A percentile compares a stretch with the other conserved stretches of the same genome.
phyloP scores from a whole-genome alignment of 2,888 invertebrate genomes.

The Epinotia bilunana region DNA sequence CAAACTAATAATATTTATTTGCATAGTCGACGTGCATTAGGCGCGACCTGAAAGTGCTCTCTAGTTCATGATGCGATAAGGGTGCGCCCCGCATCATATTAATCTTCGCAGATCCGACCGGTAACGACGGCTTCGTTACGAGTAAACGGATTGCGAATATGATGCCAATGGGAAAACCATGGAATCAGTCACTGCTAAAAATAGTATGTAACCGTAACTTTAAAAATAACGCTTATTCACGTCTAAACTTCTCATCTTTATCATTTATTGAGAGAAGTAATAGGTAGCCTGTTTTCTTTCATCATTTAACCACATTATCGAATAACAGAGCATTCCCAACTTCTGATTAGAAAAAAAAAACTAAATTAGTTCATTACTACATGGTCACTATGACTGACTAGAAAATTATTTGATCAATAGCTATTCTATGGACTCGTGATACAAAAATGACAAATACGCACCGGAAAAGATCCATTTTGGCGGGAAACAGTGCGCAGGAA shows the following conservation, averaged over 20 bases:
- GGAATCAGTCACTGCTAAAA: slow-evolving; percentile 60
- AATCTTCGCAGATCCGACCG: slow-evolving; percentile 45
- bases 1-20: slow-evolving; percentile 47
- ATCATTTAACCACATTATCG: not conserved
- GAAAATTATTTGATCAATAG: slow-evolving; percentile 20
- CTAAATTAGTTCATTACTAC: not conserved
- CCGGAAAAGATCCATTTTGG: slow-evolving; percentile 84
- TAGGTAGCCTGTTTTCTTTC: not conserved
- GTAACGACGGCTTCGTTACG: slow-evolving; percentile 43
- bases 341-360: not conserved
- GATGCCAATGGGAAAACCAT: slow-evolving; percentile 48
- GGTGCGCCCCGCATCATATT: slow-evolving; percentile 53
- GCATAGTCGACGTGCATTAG: slow-evolving; percentile 62
- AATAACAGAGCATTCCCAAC: not conserved
- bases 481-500: slow-evolving; percentile 82
- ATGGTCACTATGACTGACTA: not conserved
- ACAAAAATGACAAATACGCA: slow-evolving; percentile 79
- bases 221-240: slow-evolving; percentile 12
- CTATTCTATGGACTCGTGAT: slow-evolving; percentile 34
- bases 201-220: slow-evolving; percentile 48
- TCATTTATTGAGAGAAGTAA: slow-evolving; percentile 12
- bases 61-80: slow-evolving; percentile 50
- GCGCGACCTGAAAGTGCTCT: slow-evolving; percentile 59
- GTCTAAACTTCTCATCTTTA: not conserved
- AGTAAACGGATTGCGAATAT: slow-evolving; percentile 46